Base-by-base conservation (phyloP, 2,797 vertebrate genomes). In the Enteromius argenteus region DNA sequence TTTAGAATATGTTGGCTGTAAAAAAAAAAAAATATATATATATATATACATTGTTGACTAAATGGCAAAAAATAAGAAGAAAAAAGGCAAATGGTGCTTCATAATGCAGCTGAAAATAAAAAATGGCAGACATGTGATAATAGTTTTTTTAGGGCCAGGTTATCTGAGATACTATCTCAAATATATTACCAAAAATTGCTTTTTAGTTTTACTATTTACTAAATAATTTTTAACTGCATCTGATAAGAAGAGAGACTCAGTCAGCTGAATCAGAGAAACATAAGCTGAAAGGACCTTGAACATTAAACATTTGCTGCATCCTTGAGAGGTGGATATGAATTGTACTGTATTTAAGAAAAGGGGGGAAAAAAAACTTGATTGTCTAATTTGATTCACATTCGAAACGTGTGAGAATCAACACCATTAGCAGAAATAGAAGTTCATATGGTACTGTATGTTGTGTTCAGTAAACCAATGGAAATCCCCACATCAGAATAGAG, bases 211-310 rank as follows among this genome's bases (percentile, higher is more conserved):
- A 49, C 58, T 30, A 30, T 17, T 19, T 10, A 21, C 79, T 58
- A 21, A 67, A 80, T 58, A 0, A 39, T 60, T 44, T 44, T 9
- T 58, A 72, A 72, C 37, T 62, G 37, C 37, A 81, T 73, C 80
- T 75, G 81, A 75, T 83, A 83, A 83, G 78, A 67, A 73, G 10
- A 49, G 62, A 67, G 14, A 7, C 15, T 27, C 35, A 51, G 35
- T 53, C 32, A 75, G 9, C 32, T 10, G n/a, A 58, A 62, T 46
- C 56, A 72, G 5, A 37, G 6, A 66, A 37, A 66, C 14, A 42
- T 27, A n/a, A 21, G 39, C 37, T 78, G 9, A 75, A 66, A 35
- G 80, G 14, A 75, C 44, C 15, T 66, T 74, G 42, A 82, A 74
- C 39, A 10, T 19, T 14, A 82, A 37, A 62, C 35, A 30, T 80